These are phyloP conservation scores for Stegophylla sp. DNA, from an alignment of 2,888 invertebrate genomes.

Conservation along the genomic window DNA sequence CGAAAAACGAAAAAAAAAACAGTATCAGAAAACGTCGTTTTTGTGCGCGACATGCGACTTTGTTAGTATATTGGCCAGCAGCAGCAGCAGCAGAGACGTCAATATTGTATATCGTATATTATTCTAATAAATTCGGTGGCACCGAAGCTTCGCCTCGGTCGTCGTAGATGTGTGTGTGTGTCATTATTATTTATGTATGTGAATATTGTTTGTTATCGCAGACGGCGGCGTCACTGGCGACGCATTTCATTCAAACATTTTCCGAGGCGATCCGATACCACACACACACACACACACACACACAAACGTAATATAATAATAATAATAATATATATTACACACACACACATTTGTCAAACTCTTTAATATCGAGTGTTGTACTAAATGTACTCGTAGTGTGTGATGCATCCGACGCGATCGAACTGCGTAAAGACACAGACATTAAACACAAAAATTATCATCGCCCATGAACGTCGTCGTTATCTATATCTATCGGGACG, in stretches of 20 bases:
- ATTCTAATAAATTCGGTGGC: constrained; percentile 27
- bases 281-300: constrained; percentile 3
- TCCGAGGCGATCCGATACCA: constrained; percentile 27
- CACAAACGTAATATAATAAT: background rate
- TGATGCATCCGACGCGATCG: too few relatives aligned
- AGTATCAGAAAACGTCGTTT: background rate
- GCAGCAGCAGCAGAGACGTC: background rate
- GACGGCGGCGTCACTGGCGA: constrained; percentile 25
- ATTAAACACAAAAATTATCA: too few relatives aligned
- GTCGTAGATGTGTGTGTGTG: background rate
- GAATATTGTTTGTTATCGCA: constrained; percentile 45
- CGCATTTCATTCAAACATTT: constrained; percentile 55
- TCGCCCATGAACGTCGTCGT: too few relatives aligned
- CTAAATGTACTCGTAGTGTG: too few relatives aligned
- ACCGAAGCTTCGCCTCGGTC: background rate
- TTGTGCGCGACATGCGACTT: too few relatives aligned
- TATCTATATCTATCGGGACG: too few relatives aligned
- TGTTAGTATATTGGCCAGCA: constrained; percentile 6
- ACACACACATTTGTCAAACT: too few relatives aligned
- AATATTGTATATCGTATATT: too few relatives aligned
- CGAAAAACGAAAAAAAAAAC: background rate
- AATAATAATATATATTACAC: too few relatives aligned
- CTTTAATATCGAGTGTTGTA: too few relatives aligned
- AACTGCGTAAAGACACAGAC: too few relatives aligned
- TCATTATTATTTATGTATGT: background rate